phyloP scores from a whole-genome alignment of 2,888 invertebrate species.

The Heliconius sara region DNA sequence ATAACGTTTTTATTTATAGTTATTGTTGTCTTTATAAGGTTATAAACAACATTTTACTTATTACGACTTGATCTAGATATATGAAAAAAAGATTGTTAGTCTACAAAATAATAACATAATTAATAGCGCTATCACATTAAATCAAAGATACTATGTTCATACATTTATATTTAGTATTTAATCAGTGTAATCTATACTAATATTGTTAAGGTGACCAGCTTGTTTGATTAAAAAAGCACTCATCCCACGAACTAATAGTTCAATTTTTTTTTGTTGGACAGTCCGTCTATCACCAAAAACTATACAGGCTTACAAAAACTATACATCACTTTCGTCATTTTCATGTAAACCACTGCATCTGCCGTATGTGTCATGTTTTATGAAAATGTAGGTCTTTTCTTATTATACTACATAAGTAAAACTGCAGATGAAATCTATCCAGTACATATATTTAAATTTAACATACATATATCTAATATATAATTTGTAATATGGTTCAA shows the following conservation, averaged over 20 bases:
- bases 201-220: neutral
- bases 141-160: neutral
- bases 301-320: no score
- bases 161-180: neutral
- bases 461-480: neutral
- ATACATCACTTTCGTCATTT: no score
- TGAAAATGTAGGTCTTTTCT: no score
- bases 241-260: neutral
- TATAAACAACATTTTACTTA: neutral
- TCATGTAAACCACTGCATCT: no score
- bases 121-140: neutral
- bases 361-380: no score
- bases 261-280: neutral
- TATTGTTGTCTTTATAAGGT: neutral
- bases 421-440: no score
- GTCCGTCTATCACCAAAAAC: no score
- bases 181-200: neutral
- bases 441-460: no score
- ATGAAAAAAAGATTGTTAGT: neutral
- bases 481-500: constrained; percentile 41
- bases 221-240: neutral
- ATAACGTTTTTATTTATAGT: no score
- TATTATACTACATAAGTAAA: no score
- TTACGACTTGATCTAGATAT: neutral
- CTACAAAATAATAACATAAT: neutral